These are phyloP conservation scores for Cairina moschata DNA, from an alignment of 2,113 vertebrate genomes.

Conservation along the genomic window DNA sequence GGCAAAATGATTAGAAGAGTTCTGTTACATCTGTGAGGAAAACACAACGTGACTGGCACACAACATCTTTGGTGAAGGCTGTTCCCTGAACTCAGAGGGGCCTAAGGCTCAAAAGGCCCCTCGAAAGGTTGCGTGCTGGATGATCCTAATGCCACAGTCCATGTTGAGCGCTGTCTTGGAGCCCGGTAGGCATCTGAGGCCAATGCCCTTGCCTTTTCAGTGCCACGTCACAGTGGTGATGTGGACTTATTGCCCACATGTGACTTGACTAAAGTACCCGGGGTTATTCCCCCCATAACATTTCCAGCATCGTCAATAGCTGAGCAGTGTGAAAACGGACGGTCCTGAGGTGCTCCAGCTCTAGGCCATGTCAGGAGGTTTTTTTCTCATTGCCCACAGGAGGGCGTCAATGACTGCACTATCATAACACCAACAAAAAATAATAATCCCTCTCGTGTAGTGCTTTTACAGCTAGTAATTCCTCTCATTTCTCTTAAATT, in stretches of 20 bases:
- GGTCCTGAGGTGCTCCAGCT: background rate
- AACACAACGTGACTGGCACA: fast-evolving
- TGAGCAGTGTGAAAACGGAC: fast-evolving
- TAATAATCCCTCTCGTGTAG: background rate
- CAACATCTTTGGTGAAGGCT: background rate
- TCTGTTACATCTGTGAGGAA: background rate
- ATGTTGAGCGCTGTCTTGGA: background rate
- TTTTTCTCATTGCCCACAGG: background rate
- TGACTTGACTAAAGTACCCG: background rate
- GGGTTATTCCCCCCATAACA: fast-evolving
- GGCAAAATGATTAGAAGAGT: background rate
- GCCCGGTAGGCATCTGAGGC: background rate
- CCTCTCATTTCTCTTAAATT: background rate
- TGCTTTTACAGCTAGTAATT: fast-evolving
- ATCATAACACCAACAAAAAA: fast-evolving
- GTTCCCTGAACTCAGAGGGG: background rate
- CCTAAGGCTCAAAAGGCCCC: background rate
- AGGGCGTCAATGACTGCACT: background rate
- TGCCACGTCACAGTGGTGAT: background rate
- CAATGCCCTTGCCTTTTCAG: background rate
- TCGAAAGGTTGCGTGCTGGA: background rate
- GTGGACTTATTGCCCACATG: background rate
- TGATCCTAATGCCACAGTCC: fast-evolving
- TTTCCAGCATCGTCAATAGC: fast-evolving
- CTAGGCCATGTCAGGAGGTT: background rate